These are phyloP conservation scores for Sciurus niger DNA, from an alignment of 2,113 vertebrate genomes.

Conservation along the genomic window DNA sequence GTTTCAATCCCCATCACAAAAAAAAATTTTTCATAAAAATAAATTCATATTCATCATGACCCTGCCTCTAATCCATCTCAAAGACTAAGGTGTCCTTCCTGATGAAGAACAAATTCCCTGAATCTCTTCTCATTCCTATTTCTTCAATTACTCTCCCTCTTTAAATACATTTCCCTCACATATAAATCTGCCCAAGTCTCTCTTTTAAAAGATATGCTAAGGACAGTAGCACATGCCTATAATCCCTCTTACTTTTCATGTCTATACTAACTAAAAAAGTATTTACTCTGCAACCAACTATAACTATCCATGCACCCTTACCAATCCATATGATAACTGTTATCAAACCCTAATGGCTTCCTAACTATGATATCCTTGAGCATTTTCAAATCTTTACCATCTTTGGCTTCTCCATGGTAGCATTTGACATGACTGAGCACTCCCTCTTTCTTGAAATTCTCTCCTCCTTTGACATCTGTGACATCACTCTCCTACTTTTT, in stretches of 20 bases:
- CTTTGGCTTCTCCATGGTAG: conserved; percentile 29
- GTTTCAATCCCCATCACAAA: too few relatives aligned
- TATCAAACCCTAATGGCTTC: neutral
- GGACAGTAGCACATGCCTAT: too few relatives aligned
- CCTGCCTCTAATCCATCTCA: neutral
- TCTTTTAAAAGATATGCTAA: neutral
- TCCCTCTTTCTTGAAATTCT: conserved; percentile 35
- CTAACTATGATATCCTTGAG: neutral
- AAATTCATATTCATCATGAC: neutral
- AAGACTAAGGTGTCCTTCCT: neutral
- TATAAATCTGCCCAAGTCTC: neutral
- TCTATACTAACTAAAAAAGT: conserved; percentile 6
- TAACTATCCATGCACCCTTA: neutral
- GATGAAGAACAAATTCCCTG: neutral
- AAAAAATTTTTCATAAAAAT: neutral
- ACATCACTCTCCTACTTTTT: conserved; percentile 13
- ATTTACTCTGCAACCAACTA: neutral
- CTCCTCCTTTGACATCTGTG: neutral
- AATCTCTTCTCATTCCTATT: conserved; percentile 15
- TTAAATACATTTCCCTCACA: conserved; percentile 3
- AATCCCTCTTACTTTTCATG: conserved; percentile 17
- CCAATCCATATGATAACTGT: neutral
- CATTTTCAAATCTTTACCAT: conserved; percentile 8
- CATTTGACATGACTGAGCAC: neutral
- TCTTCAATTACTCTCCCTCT: neutral